Base-by-base conservation (phyloP, 2,888 invertebrate genomes). In the Parochlus steinenii region DNA sequence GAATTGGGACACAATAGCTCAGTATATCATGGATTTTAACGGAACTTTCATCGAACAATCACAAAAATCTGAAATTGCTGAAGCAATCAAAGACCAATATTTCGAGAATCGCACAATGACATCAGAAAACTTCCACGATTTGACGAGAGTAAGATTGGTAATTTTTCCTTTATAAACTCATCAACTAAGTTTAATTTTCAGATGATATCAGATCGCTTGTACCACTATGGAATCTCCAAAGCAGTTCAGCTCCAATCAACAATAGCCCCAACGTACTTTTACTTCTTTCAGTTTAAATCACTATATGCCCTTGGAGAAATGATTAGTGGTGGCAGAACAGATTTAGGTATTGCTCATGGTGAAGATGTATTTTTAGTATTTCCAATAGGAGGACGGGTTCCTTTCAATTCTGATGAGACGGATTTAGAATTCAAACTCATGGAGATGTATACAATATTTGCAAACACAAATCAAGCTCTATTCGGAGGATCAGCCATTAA, bases 141-240 rank as follows among this genome's bases (percentile, higher is more conserved):
- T 26, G 12, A n/a, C 19, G 14, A 19, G 12, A 11, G 18, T 30
- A 17, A 8, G 18, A 19, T 30, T 4, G 20, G 11, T 11, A 12
- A n/a, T 6, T 10, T 19, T 5, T 5, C 15, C 26, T n/a, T 3
- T 29, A n/a, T 22, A 25, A 7, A 26, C n/a, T 18, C 22, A 17
- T 27, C 3, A 15, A 12, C n/a, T 31, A 12, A 19, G 37, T 32
- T 40, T 33, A 33, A 28, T 42, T 47, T 14, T 40, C 64, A 71
- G 60, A 65, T 78, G 46, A 58, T 75, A 1, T 63, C 74, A 1
- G 79, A 80, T 51, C 57, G 76, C 7, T 53, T 74, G 1, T 79
- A 77, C 48, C 54, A 62, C 1, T 61, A 55, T 3, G 72, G 70
- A 22, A 66, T 70, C 1, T 68, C 71, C 28, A 64, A 63, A 41